Conservation (phyloP, 2,797 vertebrate species). For the Vireo griseus region DNA sequence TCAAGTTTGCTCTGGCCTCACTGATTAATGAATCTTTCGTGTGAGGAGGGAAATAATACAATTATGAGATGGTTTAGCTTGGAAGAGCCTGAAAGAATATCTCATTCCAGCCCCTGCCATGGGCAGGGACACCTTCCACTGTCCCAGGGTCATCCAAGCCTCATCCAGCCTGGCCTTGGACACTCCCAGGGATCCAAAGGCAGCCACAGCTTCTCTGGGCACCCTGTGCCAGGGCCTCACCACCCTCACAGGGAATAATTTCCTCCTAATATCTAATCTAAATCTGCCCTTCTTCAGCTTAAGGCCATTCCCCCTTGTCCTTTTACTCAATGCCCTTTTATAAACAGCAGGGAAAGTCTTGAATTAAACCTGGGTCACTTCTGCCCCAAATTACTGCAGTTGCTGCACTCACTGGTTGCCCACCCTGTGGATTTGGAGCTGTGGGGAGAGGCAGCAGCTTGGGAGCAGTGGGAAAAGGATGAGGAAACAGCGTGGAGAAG, state of each 20-base stretch:
- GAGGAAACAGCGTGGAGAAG: background rate
- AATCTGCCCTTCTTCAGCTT: background rate
- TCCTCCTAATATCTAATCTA: background rate
- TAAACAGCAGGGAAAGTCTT: constrained; percentile 54
- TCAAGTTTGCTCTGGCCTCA: constrained; percentile 78
- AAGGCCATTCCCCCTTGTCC: background rate
- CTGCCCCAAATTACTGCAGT: constrained; percentile 69
- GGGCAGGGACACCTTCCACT: accelerated
- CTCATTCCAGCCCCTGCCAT: accelerated
- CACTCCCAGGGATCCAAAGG: background rate
- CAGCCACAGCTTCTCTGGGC: background rate
- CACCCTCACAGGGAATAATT: background rate
- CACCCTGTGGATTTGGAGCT: background rate
- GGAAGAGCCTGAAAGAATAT: background rate
- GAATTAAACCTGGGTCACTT: constrained; percentile 86
- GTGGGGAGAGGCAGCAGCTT: background rate
- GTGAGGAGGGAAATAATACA: constrained; percentile 63
- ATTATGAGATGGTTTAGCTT: background rate
- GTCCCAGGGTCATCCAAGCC: accelerated
- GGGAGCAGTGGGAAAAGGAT: background rate
- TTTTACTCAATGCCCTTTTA: background rate
- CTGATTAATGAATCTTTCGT: constrained; percentile 86
- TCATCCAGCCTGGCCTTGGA: accelerated
- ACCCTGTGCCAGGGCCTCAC: accelerated
- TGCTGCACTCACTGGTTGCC: background rate